These are phyloP conservation scores for Trematomus loennbergii DNA, from an alignment of 2,113 vertebrate species.

Conservation along the genomic window DNA sequence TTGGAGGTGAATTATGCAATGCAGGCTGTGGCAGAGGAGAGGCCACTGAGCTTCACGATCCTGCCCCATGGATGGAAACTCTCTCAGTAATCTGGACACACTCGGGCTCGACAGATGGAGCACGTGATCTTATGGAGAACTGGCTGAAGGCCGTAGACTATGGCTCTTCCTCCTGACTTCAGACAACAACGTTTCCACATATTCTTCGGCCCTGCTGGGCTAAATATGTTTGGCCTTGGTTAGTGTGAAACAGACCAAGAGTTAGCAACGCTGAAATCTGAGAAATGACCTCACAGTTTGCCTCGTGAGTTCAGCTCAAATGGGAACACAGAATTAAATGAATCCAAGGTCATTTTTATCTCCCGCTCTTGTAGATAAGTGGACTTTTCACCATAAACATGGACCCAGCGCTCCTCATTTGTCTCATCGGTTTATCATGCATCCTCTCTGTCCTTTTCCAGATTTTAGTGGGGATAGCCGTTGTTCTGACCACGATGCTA, in stretches of 20 bases:
- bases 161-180: slow-evolving; percentile 24
- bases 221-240: slow-evolving; percentile 32
- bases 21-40: slow-evolving; percentile 2
- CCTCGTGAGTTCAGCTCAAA: slow-evolving; percentile 22
- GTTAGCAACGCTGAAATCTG: slow-evolving; percentile 16
- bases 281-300: slow-evolving; percentile 13
- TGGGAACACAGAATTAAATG: slow-evolving; percentile 7
- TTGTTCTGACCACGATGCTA: no score
- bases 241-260: slow-evolving; percentile 19
- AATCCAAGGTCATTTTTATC: slow-evolving; percentile 32
- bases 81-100: slow-evolving; percentile 16
- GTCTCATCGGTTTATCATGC: no score
- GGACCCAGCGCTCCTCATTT: no score
- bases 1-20: slow-evolving; percentile 31
- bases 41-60: slow-evolving; percentile 3
- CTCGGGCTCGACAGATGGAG: slow-evolving; percentile 35
- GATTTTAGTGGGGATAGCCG: no score
- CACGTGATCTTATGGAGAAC: slow-evolving; percentile 39
- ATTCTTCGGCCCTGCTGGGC: slow-evolving; percentile 6
- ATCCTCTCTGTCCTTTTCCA: no score
- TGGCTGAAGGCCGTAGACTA: slow-evolving; percentile 40
- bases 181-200: slow-evolving; percentile 62
- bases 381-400: background rate
- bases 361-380: slow-evolving; percentile 12
- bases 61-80: slow-evolving; percentile 13